These are phyloP conservation scores for Orientallactaga sibirica DNA, from an alignment of 2,797 vertebrate species.

Conservation along the genomic window DNA sequence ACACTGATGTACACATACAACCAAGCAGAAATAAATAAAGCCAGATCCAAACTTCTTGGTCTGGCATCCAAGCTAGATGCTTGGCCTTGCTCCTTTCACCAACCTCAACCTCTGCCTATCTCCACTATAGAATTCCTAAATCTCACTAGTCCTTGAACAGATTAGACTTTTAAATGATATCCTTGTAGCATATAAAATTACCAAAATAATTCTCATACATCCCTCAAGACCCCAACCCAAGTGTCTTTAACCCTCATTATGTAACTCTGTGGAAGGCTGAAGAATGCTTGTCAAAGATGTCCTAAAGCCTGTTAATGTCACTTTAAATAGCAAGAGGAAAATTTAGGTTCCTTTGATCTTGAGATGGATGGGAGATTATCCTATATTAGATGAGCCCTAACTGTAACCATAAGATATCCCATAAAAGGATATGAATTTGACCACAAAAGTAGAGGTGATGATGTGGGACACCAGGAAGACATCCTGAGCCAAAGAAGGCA, in stretches of 20 bases:
- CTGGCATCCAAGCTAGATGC: neutral
- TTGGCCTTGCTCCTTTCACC: neutral
- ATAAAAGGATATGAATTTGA: neutral
- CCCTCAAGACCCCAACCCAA: neutral
- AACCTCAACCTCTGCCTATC: neutral
- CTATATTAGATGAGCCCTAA: neutral
- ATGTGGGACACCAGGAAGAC: neutral
- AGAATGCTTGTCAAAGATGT: neutral
- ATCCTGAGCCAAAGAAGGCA: neutral
- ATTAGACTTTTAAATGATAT: neutral
- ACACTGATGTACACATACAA: too few species aligned
- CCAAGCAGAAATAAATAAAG: too few species aligned
- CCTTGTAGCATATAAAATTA: neutral
- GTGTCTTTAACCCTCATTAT: neutral
- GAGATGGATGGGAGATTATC: neutral
- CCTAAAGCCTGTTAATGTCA: neutral
- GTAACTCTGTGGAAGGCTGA: neutral
- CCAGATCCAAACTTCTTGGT: constrained; percentile 3
- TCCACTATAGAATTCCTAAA: neutral
- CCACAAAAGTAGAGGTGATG: neutral
- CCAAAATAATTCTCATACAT: constrained; percentile 9
- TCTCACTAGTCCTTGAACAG: neutral
- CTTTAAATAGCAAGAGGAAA: neutral
- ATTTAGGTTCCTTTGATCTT: neutral
- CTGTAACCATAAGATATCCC: neutral